phyloP scores from a whole-genome alignment of 2,888 invertebrate species.

The Brenthis hecate region DNA sequence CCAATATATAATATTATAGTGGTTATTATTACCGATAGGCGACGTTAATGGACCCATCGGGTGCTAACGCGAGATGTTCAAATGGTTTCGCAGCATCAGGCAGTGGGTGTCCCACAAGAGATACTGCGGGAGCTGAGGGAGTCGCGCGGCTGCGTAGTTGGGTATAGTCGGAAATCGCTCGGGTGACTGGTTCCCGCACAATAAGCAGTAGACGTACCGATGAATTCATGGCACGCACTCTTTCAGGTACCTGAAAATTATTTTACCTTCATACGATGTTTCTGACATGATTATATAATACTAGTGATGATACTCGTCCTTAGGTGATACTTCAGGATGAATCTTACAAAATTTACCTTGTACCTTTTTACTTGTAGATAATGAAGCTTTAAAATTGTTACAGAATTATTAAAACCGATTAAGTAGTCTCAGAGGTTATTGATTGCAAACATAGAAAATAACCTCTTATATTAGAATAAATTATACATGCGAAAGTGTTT shows the following conservation, averaged over 20 bases:
- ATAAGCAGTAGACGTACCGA: constrained; percentile 95
- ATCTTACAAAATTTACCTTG: too few species aligned
- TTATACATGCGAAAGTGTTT: too few species aligned
- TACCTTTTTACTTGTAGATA: too few species aligned
- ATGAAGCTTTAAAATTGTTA: too few species aligned
- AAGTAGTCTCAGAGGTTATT: too few species aligned
- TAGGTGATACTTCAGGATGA: too few species aligned
- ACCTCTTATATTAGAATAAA: too few species aligned
- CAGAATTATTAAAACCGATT: too few species aligned
- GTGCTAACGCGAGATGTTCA: constrained; percentile 90
- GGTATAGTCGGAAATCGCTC: constrained; percentile 98
- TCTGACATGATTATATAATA: too few species aligned
- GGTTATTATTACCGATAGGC: constrained; percentile 82
- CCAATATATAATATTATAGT: neutral
- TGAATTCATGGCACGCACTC: constrained; percentile 96
- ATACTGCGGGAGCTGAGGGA: constrained; percentile 84
- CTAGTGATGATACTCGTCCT: too few species aligned
- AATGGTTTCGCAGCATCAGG: constrained; percentile 84
- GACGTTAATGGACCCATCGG: constrained; percentile 92
- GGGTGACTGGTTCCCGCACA: constrained; percentile 96
- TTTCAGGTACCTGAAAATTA: constrained; percentile 89
- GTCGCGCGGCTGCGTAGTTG: constrained; percentile 93
- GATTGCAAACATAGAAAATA: too few species aligned
- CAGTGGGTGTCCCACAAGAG: constrained; percentile 57
- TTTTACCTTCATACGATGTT: neutral